A percentile compares a stretch with the other conserved stretches of the same genome.
Evolutionary conservation across 1,140 invertebrate species (phyloP).

Genomic region (Hormaphis cornu): DNA sequence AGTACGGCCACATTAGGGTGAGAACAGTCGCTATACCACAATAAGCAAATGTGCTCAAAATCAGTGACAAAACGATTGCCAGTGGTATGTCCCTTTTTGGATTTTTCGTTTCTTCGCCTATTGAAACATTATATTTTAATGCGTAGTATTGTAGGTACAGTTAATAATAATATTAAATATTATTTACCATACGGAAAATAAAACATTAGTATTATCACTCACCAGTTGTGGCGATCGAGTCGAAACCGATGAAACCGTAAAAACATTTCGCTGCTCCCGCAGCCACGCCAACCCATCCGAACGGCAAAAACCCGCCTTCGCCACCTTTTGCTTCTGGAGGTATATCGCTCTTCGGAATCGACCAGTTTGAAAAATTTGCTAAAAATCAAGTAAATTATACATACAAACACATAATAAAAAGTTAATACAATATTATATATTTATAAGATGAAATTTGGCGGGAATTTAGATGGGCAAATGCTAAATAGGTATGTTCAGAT

Average conservation of each 20-base stretch:
- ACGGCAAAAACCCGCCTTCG: conserved; percentile 72
- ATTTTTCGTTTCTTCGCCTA: conserved; percentile 53
- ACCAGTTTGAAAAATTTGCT: conserved; percentile 38
- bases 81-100: conserved; percentile 52
- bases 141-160: not conserved
- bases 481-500: no score
- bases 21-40: conserved; percentile 73
- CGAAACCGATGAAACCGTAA: conserved; percentile 77
- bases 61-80: conserved; percentile 49
- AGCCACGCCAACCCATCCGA: conserved; percentile 65
- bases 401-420: conserved; percentile 59
- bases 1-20: conserved; percentile 69
- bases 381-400: conserved; percentile 42
- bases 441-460: no score
- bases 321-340: conserved; percentile 19
- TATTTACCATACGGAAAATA: no score
- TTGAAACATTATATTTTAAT: not conserved
- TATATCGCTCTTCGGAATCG: conserved; percentile 51
- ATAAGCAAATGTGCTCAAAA: conserved; percentile 48
- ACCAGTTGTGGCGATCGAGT: conserved; percentile 77
- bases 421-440: no score
- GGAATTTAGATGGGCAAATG: no score
- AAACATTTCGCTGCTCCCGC: conserved; percentile 80
- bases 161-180: no score
- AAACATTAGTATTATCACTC: no score